Conservation (phyloP, 2,888 invertebrate genomes). For the Pycnomerus fuliginosus region DNA sequence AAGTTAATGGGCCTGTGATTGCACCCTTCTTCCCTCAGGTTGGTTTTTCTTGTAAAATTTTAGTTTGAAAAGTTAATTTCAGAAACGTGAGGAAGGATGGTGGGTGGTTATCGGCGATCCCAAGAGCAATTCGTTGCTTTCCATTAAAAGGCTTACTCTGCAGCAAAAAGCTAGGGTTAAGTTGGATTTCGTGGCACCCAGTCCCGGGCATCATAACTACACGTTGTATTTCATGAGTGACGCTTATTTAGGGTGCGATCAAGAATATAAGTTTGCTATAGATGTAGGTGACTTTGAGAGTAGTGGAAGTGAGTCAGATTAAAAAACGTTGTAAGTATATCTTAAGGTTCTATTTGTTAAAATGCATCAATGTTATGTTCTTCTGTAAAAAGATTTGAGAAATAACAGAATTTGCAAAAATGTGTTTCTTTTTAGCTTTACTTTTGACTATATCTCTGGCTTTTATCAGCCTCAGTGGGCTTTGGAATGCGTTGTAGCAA, state of each 20-base stretch:
- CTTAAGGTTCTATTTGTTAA: no score
- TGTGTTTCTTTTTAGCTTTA: no score
- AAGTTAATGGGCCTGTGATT: conserved; percentile 93
- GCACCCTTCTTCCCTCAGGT: conserved; percentile 98
- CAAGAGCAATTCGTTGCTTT: conserved; percentile 88
- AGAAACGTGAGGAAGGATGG: conserved; percentile 92
- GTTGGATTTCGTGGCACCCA: conserved; percentile 92
- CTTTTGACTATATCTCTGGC: no score
- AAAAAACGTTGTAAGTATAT: no score
- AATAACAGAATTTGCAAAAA: no score
- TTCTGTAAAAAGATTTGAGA: no score
- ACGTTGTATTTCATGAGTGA: conserved; percentile 99
- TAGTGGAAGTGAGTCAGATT: conserved; percentile 63
- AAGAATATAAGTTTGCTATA: conserved; percentile 93
- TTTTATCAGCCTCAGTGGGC: no score
- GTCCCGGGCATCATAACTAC: conserved; percentile 85
- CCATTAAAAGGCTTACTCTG: conserved; percentile 94
- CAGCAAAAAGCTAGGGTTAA: conserved; percentile 87
- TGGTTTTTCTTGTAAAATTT: no score
- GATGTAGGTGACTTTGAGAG: conserved; percentile 77
- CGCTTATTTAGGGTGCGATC: conserved; percentile 98
- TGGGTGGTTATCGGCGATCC: conserved; percentile 99
- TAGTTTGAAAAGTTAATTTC: conserved; percentile 36
- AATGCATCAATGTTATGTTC: no score
- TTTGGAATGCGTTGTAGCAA: no score